Evolutionary conservation across 2,797 vertebrate species (phyloP).

Genomic region (Dromococcyx pavoninus): DNA sequence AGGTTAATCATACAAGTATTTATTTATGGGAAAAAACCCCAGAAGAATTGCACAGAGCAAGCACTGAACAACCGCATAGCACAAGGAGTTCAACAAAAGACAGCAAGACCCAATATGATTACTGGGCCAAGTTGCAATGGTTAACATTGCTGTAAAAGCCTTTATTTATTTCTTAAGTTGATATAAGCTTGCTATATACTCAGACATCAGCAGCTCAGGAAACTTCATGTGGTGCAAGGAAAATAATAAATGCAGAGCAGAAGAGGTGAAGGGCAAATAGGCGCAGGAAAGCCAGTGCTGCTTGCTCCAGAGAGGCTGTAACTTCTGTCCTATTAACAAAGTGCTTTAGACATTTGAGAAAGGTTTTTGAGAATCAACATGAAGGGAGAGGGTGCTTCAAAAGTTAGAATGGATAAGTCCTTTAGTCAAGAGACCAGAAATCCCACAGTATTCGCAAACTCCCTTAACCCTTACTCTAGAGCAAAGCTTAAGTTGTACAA

Average conservation of each 20-base stretch:
- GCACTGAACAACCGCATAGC: not conserved
- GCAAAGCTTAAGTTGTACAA: not conserved
- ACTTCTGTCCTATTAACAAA: not conserved
- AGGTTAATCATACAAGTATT: not conserved
- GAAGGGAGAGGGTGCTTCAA: not conserved
- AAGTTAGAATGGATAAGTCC: not conserved
- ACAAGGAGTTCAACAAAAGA: not conserved
- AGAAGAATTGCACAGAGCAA: not conserved
- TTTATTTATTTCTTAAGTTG: conserved; percentile 2
- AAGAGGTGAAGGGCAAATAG: not conserved
- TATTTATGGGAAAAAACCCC: not conserved
- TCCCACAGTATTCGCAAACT: not conserved
- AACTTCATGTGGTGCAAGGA: not conserved
- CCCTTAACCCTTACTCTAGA: not conserved
- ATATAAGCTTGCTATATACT: not conserved
- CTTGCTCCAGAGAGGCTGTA: not conserved
- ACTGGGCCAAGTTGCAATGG: not conserved
- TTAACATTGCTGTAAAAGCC: not conserved
- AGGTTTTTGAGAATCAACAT: not conserved
- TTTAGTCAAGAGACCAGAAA: not conserved
- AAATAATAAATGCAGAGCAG: conserved; percentile 11
- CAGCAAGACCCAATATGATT: not conserved
- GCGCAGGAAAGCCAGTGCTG: not conserved
- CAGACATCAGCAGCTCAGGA: not conserved
- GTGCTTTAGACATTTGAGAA: not conserved